Percentiles rank a stretch among this genome's conserved stretches.
phyloP scores from a whole-genome alignment of 2,888 invertebrate species.

The Neoaliturus tenellus region DNA sequence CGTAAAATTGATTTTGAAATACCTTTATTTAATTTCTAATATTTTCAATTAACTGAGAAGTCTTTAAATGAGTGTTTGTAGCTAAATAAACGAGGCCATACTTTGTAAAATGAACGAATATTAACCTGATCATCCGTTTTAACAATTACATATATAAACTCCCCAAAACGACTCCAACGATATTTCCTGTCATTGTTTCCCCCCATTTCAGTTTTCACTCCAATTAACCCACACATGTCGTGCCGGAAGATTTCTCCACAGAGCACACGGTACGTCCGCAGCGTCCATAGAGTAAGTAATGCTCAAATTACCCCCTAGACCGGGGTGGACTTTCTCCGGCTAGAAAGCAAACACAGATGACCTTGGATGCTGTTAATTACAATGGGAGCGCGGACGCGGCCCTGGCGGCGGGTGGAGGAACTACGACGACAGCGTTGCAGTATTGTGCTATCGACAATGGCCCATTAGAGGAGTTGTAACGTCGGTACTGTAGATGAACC shows the following conservation, averaged over 20 bases:
- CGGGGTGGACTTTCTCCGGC: conserved; percentile 36
- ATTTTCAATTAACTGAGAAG: too few relatives aligned
- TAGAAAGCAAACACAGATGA: conserved; percentile 37
- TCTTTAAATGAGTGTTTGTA: too few relatives aligned
- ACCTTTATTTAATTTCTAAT: too few relatives aligned
- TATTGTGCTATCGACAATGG: neutral
- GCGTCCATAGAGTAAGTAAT: conserved; percentile 23
- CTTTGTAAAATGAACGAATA: too few relatives aligned
- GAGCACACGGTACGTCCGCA: conserved; percentile 3
- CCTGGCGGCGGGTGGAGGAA: neutral
- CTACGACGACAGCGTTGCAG: neutral
- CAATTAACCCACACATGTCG: conserved; percentile 20
- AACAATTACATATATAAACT: too few relatives aligned
- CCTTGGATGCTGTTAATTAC: neutral
- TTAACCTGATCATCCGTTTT: too few relatives aligned
- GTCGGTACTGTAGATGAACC: too few relatives aligned
- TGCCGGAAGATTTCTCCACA: conserved; percentile 16
- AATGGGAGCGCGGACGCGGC: neutral
- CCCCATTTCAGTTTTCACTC: neutral
- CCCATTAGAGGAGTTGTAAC: neutral
- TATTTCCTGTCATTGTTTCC: neutral
- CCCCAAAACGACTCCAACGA: too few relatives aligned
- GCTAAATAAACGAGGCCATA: too few relatives aligned
- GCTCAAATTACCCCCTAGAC: conserved; percentile 42
- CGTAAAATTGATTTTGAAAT: too few relatives aligned